Evolutionary conservation across 2,113 vertebrate genomes (phyloP).

Genomic region (Pleuronectes platessa): DNA sequence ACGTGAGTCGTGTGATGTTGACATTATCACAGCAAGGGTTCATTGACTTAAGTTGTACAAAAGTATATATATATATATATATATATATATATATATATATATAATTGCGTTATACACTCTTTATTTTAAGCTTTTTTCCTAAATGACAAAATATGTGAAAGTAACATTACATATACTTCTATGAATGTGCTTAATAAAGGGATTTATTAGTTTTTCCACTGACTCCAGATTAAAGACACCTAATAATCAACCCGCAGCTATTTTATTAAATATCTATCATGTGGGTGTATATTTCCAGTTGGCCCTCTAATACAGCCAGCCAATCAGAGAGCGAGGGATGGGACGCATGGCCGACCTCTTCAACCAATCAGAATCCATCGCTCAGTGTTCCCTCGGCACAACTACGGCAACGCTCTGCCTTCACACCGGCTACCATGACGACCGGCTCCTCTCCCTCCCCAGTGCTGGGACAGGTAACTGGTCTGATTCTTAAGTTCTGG

Average conservation of each 20-base stretch:
- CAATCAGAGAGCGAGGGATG: conserved; percentile 90
- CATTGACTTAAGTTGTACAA: too few species aligned
- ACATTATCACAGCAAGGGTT: too few species aligned
- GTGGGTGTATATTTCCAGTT: conserved; percentile 76
- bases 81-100: too few species aligned
- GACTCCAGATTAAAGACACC: too few species aligned
- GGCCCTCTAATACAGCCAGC: conserved; percentile 90
- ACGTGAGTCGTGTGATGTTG: conserved; percentile 84
- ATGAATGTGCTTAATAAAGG: too few species aligned
- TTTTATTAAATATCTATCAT: background rate
- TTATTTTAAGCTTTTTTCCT: too few species aligned
- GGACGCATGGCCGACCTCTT: conserved; percentile 93
- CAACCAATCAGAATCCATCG: conserved; percentile 89
- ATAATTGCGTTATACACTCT: too few species aligned
- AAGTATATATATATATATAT: too few species aligned
- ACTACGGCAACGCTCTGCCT: conserved; percentile 93
- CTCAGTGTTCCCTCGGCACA: conserved; percentile 91
- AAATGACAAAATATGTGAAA: too few species aligned
- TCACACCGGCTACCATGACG: conserved; percentile 94
- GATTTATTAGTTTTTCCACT: background rate
- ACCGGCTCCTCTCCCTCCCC: conserved; percentile 96
- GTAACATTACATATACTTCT: too few species aligned
- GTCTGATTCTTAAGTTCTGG: background rate
- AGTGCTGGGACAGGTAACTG: conserved; percentile 92
- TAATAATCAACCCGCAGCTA: background rate